Evolutionary conservation across 1,140 invertebrate species (phyloP), one percentile per base, ranked within the genome.

Genomic region (Drosophila rufa): DNA sequence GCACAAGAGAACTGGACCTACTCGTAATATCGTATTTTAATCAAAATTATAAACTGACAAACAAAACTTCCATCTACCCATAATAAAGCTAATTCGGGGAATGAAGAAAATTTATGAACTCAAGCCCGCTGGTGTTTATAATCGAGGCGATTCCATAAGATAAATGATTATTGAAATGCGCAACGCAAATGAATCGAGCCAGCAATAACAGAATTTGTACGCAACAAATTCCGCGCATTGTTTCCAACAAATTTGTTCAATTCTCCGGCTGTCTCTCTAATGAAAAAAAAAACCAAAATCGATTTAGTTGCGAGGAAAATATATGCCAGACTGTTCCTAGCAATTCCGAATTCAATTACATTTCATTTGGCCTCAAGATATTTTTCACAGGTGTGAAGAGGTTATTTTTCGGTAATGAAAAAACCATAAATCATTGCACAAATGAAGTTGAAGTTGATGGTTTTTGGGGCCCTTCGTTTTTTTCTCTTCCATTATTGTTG

Each of bases 141-240:
- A 83, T 89, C 64, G 73, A 67, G 27, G 38, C 42, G 78, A 83
- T 58, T 50, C 75, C 64, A 78, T 51, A 78, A 90, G 78, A 89
- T 90, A 89, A 90, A 90, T 89, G 84, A 81, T 90, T 81, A 85
- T 89, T 84, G 74, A 66, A 84, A 79, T 79, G 70, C 55, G 73
- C 68, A 64, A 75, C 69, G 50, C 55, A 56, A 59, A 74, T 67
- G 50, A 60, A 69, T 27, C 33, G 36, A n/a, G 19, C 27, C 42
- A 17, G 51, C 51, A 71, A 50, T 50, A 79, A 46, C 65, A 46
- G 19, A 85, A 85, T 85, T 86, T 82, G 82, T 85, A 53, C 53
- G 82, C 68, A 81, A 90, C 85, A 90, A 89, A 89, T 87, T 87
- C 76, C 75, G 69, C 69, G 78, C 85, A 90, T 89, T 89, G 84